Base-by-base conservation (phyloP, 2,113 vertebrate species). In the Piaya cayana region DNA sequence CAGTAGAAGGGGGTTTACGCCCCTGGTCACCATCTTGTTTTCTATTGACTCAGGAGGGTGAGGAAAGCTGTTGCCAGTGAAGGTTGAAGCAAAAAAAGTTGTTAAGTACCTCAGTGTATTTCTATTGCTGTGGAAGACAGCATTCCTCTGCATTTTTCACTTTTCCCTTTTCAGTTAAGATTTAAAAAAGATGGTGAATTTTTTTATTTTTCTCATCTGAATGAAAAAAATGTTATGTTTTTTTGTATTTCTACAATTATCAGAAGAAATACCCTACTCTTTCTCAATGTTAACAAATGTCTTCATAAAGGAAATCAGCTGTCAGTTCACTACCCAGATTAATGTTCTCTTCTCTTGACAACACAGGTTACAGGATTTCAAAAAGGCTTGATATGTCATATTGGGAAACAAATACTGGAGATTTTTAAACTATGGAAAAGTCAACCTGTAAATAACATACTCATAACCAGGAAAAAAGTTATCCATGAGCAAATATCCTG, bases 171-270 rank as follows among this genome's bases (percentile, higher is more conserved):
- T 52, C 43, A 76, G 25, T 70, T 72, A 49, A 55, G n/a, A 88
- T n/a, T n/a, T n/a, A 56, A n/a, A 81, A 63, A 88, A 56, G 8
- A 53, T 15, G 32, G 26, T 56, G 58, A 62, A 15, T 22, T 4
- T 65, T 45, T 71, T 76, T n/a, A 60, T 71, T 89, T 68, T 93
- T 79, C 49, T 74, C 58, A 53, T 52, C 62, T 84, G 65, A 82
- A 64, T 69, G 6, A 4, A 32, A 71, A 90, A 58, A 77, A 43
- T n/a, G 39, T 2, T 0, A 56, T 26, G 6, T 1, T 1, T 72
- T 86, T 79, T 27, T 58, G n/a, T 30, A 36, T 79, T 88, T 85
- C 63, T 85, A 58, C 43, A 47, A 7, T 37, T 81, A 64, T 63
- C 53, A 80, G 63, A 80, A 72, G 30, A 62, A 89, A 87, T 71